Percentiles rank a stretch among this genome's conserved stretches.
Conservation (phyloP, 2,797 vertebrate genomes). For the Masticophis lateralis region DNA sequence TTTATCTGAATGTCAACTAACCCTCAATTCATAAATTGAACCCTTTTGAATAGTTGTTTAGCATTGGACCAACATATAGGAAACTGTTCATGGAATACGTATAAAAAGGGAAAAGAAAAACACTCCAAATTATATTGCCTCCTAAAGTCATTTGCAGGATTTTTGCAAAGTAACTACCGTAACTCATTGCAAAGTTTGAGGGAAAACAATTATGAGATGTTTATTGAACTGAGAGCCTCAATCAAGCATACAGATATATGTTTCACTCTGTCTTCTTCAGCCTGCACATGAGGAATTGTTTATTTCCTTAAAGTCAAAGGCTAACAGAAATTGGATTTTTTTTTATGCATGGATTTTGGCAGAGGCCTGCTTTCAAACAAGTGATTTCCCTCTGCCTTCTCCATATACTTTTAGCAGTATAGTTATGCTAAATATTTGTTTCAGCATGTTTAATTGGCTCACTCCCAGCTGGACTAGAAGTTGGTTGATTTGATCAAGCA, state of each 20-base stretch:
- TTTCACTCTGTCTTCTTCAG: not conserved
- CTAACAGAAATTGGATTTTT: not conserved
- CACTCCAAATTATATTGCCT: conserved; percentile 12
- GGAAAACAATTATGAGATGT: conserved; percentile 49
- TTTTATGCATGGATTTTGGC: not conserved
- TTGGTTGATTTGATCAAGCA: conserved; percentile 54
- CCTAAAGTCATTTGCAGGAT: not conserved
- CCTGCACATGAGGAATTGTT: not conserved
- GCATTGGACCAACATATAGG: conserved; percentile 42
- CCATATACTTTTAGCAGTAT: not conserved
- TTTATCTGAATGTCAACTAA: conserved; percentile 48
- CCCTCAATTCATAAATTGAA: conserved; percentile 43
- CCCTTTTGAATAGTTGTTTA: conserved; percentile 52
- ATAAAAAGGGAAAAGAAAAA: conserved; percentile 31
- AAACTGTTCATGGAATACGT: conserved; percentile 43
- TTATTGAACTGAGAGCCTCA: conserved; percentile 31
- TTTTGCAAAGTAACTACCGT: not conserved
- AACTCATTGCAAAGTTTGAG: conserved; percentile 1
- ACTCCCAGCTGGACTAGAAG: conserved; percentile 40
- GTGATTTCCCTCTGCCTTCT: not conserved
- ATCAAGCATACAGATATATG: not conserved
- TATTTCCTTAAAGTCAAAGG: not conserved
- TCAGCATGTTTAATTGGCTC: conserved; percentile 32
- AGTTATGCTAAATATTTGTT: not conserved
- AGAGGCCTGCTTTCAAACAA: not conserved